These are phyloP conservation scores for Thomomys bottae DNA, from an alignment of 2,113 vertebrate species.

Conservation along the genomic window DNA sequence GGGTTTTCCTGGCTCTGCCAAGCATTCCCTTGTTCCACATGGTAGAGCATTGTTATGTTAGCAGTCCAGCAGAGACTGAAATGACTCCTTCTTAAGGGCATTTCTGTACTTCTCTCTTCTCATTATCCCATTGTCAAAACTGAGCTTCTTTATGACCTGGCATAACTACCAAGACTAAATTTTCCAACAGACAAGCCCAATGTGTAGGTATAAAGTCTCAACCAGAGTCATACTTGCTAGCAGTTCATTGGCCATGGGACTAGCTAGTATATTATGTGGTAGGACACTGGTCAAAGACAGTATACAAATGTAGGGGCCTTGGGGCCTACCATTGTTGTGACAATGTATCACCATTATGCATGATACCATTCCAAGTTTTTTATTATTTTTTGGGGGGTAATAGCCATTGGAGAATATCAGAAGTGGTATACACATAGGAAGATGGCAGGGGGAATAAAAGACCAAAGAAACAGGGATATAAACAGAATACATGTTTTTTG, in stretches of 20 bases:
- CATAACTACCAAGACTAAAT: conserved; percentile 10
- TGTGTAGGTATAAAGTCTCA: background rate
- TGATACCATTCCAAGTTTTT: background rate
- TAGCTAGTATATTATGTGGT: background rate
- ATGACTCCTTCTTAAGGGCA: background rate
- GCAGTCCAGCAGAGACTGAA: background rate
- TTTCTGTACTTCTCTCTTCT: background rate
- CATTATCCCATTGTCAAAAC: background rate
- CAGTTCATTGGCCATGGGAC: background rate
- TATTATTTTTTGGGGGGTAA: background rate
- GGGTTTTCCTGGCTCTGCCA: background rate
- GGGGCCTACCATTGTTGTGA: background rate
- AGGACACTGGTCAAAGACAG: background rate
- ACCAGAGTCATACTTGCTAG: background rate
- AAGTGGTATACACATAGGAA: background rate
- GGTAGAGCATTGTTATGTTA: background rate
- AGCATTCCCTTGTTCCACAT: background rate
- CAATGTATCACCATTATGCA: background rate
- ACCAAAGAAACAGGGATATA: background rate
- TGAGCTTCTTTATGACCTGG: background rate
- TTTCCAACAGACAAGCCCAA: background rate
- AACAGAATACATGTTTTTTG: background rate
- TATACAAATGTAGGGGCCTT: background rate
- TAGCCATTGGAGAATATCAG: background rate
- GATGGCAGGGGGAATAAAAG: background rate